A percentile compares a stretch with the other conserved stretches of the same genome.
phyloP scores from a whole-genome alignment of 2,113 vertebrate genomes.

The Cyanoramphus novaezelandiae region DNA sequence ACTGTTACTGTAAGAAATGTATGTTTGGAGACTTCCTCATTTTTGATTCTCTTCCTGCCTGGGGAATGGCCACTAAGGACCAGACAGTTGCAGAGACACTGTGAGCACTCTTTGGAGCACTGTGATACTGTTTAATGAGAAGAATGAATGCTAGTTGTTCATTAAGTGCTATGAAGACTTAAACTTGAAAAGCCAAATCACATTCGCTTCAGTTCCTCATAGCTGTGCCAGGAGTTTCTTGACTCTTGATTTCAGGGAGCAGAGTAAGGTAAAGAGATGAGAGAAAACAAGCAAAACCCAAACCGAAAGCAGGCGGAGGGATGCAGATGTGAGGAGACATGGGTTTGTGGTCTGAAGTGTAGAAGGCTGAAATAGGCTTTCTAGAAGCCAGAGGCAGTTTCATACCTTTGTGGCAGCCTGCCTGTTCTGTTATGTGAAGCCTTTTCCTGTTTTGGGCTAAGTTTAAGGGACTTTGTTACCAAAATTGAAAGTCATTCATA shows the following conservation, averaged over 20 bases:
- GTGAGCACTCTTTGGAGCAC: neutral
- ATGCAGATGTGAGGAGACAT: neutral
- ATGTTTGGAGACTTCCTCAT: neutral
- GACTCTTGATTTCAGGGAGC: neutral
- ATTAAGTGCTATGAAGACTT: neutral
- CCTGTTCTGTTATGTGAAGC: neutral
- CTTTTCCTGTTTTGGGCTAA: neutral
- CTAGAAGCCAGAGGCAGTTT: neutral
- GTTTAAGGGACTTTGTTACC: neutral
- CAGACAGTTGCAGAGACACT: neutral
- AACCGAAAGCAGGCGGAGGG: neutral
- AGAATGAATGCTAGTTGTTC: neutral
- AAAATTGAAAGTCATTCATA: neutral
- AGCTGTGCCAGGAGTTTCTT: neutral
- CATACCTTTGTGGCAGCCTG: neutral
- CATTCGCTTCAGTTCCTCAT: fast-evolving
- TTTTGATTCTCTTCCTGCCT: neutral
- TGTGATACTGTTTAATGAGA: neutral
- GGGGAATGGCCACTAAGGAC: neutral
- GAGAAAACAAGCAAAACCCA: neutral
- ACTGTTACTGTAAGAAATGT: neutral
- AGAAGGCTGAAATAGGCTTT: neutral
- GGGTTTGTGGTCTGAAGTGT: neutral
- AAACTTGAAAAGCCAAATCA: neutral
- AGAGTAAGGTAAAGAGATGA: neutral